Evolutionary conservation across 1,140 invertebrate species (phyloP).

Genomic region (Elymnias hypermnestra): DNA sequence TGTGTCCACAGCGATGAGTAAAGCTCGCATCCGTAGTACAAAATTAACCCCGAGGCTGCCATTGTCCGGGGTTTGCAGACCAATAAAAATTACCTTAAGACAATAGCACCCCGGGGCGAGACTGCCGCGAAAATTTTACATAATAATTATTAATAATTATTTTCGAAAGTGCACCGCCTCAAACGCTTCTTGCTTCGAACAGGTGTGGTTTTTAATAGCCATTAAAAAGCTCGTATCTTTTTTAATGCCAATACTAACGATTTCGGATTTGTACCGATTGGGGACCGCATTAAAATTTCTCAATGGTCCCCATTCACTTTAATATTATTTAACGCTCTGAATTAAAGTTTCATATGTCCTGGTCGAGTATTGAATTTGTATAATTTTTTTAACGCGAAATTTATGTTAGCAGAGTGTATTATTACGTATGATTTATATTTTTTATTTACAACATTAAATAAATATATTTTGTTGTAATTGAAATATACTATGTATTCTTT

Average conservation of each 20-base stretch:
- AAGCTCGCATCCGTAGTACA: slow-evolving; percentile 6
- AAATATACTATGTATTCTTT: no score
- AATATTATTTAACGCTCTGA: neutral
- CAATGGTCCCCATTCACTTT: slow-evolving; percentile 9
- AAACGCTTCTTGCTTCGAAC: slow-evolving; percentile 48
- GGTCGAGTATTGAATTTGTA: neutral
- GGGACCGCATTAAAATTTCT: slow-evolving; percentile 22
- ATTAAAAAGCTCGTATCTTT: slow-evolving; percentile 23
- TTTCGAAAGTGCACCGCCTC: slow-evolving; percentile 51
- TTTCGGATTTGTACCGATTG: slow-evolving; percentile 14
- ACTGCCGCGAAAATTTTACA: slow-evolving; percentile 55
- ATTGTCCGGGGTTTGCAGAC: slow-evolving; percentile 64
- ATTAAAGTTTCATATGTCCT: neutral
- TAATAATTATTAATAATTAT: slow-evolving; percentile 56
- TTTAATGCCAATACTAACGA: slow-evolving; percentile 23
- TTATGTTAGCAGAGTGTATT: no score
- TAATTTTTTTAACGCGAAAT: no score
- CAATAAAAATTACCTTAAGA: slow-evolving; percentile 71
- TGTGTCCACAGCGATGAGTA: slow-evolving; percentile 27
- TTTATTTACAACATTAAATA: no score
- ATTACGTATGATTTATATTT: no score
- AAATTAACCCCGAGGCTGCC: slow-evolving; percentile 33
- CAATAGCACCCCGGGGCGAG: slow-evolving; percentile 62
- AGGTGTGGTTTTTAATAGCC: slow-evolving; percentile 52
- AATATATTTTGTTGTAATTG: no score